Evolutionary conservation across 2,888 invertebrate genomes (phyloP).

Genomic region (Pardosa pseudoannulata): DNA sequence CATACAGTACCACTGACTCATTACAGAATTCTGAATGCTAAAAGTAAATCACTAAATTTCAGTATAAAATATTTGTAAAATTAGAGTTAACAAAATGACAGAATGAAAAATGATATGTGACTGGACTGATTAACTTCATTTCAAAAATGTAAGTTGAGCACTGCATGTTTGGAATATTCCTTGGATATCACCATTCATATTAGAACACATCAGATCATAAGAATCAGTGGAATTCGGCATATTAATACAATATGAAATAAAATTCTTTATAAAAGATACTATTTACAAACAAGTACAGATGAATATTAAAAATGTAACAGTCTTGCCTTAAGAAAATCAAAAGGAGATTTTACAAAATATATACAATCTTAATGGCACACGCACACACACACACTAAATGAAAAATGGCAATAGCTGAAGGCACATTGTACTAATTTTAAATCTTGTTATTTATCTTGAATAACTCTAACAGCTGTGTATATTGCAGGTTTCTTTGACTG

Average conservation of each 20-base stretch:
- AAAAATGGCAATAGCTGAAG: background rate
- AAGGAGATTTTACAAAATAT: background rate
- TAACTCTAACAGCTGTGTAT: constrained; percentile 40
- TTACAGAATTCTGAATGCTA: too few relatives aligned
- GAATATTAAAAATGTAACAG: background rate
- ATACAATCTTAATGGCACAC: constrained; percentile 10
- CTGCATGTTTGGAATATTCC: background rate
- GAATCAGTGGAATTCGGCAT: constrained; percentile 2
- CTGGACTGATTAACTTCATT: background rate
- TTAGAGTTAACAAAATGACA: too few relatives aligned
- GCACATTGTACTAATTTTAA: background rate
- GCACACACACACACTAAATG: background rate
- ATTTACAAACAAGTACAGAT: background rate
- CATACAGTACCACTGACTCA: too few relatives aligned
- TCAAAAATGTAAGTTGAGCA: constrained; percentile 3
- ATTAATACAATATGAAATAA: background rate
- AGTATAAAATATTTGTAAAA: too few relatives aligned
- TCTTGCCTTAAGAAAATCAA: background rate
- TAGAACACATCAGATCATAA: constrained; percentile 7
- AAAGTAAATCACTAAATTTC: too few relatives aligned
- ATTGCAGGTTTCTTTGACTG: constrained; percentile 35
- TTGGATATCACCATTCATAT: background rate
- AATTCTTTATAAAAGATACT: background rate
- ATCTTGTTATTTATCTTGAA: background rate
- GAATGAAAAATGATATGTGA: background rate